A percentile compares a stretch with the other conserved stretches of the same genome.
These are phyloP conservation scores for Punctoribates punctum DNA, from an alignment of 2,888 invertebrate genomes.

Conservation along the genomic window DNA sequence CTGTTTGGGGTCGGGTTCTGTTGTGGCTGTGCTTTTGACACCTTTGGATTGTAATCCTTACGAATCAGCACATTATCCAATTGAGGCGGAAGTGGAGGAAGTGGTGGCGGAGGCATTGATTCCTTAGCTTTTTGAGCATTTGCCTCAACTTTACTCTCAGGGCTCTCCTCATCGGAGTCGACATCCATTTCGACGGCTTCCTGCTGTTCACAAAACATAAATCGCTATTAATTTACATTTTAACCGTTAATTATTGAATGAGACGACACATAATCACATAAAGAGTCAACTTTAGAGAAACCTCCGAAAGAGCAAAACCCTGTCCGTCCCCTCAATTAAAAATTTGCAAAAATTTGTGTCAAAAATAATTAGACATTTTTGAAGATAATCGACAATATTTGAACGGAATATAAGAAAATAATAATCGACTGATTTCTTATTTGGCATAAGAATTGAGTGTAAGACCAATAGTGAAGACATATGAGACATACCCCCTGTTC, in stretches of 20 bases:
- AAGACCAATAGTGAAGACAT: not conserved
- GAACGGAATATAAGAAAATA: no score
- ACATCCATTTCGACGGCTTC: constrained; percentile 87
- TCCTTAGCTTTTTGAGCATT: constrained; percentile 38
- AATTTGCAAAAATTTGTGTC: no score
- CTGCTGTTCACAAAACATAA: constrained; percentile 21
- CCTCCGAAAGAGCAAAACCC: no score
- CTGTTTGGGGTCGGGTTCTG: constrained; percentile 39
- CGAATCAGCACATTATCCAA: constrained; percentile 92
- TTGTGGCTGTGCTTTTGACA: constrained; percentile 47
- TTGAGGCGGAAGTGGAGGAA: constrained; percentile 60
- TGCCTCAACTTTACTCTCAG: constrained; percentile 45
- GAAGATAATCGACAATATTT: no score
- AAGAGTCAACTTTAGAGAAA: no score
- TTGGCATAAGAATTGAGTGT: no score
- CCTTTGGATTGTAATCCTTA: constrained; percentile 93
- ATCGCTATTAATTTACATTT: no score
- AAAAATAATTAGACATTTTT: no score
- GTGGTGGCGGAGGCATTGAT: constrained; percentile 50
- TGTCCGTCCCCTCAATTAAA: no score
- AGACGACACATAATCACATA: no score
- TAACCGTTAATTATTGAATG: no score
- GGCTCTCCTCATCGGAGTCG: constrained; percentile 68
- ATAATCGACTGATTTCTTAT: no score
- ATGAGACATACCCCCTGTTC: constrained; percentile 46